Base-by-base conservation (phyloP, 1,140 invertebrate genomes). In the Tetraneura akinire region DNA sequence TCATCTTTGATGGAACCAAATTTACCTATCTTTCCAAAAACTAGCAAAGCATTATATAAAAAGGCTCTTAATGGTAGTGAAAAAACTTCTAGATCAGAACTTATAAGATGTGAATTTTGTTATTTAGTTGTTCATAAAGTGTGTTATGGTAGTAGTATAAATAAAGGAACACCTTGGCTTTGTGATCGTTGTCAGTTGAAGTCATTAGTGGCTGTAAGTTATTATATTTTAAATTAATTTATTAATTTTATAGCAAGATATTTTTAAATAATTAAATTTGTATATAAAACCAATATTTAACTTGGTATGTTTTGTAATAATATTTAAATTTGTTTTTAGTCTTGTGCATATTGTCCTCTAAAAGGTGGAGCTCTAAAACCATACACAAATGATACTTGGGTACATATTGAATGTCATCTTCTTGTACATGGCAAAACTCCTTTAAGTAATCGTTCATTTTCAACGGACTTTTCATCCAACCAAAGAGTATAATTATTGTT, bases 141-240 rank as follows among this genome's bases (percentile, higher is more conserved):
- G 16, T 66, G 70, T 82, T 66, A 78, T 64, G 82, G 55, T 14
- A 26, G 37, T 23, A n/a, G 60, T 66, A 37, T 26, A 51, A 18
- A 80, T 80, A 80, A 80, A 80, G 71, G 29, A 45, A 78, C 26
- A 37, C 66, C 47, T 80, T 80, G 80, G 73, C 23, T 47, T 1
- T 78, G 74, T 78, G 74, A 78, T 47, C 74, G 74, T 8, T 78
- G 74, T n/a, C 13, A 62, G 37, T 26, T 8, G 13, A 26, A 45
- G 2, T 29, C 37, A 4, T 18, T 23, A 1, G 11, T 23, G 26
- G 21, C 37, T 32, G 74, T 78, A 78, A 57, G 71, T 76, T 71
- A 32, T 47, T 51, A 29, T 37, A 37, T 4, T 37, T 37, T 42
- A n/a, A n/a, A n/a, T n/a, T 42, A 18, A 53, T 53, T 53, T 29